Percentiles rank a stretch among this genome's conserved stretches.
Evolutionary conservation across 2,888 invertebrate species (phyloP).

Genomic region (Tetragnatha montana): DNA sequence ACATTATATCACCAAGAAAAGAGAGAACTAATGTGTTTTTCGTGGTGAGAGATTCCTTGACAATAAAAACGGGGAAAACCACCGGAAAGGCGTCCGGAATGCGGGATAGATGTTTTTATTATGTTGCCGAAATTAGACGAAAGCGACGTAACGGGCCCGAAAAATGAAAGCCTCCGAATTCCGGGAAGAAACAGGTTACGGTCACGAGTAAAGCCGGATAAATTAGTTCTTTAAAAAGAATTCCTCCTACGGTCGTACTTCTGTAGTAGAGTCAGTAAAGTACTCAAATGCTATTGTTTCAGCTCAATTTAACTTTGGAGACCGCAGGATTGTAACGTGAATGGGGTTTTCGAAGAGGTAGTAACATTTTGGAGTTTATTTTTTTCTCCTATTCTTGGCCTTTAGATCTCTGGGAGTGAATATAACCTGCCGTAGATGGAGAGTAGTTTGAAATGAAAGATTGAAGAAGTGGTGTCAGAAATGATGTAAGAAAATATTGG

Average conservation of each 20-base stretch:
- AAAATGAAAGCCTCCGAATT: constrained; percentile 22
- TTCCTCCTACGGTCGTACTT: constrained; percentile 17
- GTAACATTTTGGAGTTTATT: neutral
- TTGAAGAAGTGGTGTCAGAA: no score
- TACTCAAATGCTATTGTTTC: constrained; percentile 37
- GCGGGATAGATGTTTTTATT: neutral
- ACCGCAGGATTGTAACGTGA: neutral
- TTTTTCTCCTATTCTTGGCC: neutral
- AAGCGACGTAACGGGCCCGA: neutral
- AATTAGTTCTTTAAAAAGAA: constrained; percentile 49
- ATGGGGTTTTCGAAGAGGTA: neutral
- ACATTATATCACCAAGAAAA: neutral
- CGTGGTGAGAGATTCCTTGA: neutral
- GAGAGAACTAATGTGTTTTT: neutral
- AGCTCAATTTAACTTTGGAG: constrained; percentile 25
- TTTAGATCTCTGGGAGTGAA: neutral
- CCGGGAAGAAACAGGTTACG: constrained; percentile 33
- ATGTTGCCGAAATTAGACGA: constrained; percentile 24
- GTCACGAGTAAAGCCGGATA: constrained; percentile 24
- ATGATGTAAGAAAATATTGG: no score
- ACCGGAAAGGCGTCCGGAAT: neutral
- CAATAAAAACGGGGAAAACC: neutral
- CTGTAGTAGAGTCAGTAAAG: constrained; percentile 3
- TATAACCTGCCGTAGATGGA: no score
- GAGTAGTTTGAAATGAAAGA: no score